These are phyloP conservation scores for Cheilosia scutellata DNA, from an alignment of 2,888 invertebrate genomes.

Conservation along the genomic window DNA sequence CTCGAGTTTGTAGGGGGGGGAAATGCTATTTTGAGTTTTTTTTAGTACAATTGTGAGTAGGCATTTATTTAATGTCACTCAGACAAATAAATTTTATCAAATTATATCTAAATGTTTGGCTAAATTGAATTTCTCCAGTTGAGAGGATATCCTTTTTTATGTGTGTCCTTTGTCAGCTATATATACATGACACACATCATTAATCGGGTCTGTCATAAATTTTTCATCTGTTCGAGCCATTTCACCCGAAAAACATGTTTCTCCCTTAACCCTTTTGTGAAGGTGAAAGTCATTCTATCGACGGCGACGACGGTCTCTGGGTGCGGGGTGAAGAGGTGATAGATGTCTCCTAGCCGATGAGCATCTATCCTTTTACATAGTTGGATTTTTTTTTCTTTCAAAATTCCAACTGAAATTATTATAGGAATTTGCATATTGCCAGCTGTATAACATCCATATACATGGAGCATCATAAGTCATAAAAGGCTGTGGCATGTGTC, in stretches of 20 bases:
- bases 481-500: conserved; percentile 17
- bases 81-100: background rate
- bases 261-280: conserved; percentile 1
- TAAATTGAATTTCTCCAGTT: conserved; percentile 6
- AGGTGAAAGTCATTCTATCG: background rate
- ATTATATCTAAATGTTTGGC: background rate
- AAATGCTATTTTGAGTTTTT: background rate
- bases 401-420: background rate
- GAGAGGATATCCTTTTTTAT: background rate
- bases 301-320: background rate
- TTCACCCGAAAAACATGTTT: background rate
- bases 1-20: background rate
- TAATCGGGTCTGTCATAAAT: conserved; percentile 7
- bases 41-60: background rate
- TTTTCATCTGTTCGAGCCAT: conserved; percentile 10
- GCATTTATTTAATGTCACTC: background rate
- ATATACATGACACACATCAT: conserved; percentile 2
- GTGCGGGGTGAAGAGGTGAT: background rate
- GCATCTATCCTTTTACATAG: background rate
- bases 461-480: conserved; percentile 7
- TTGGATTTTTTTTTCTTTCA: background rate
- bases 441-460: no score
- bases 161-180: conserved; percentile 3
- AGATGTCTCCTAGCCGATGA: background rate
- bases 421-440: background rate